Conservation (phyloP, 2,113 vertebrate genomes). For the Prunella himalayana region DNA sequence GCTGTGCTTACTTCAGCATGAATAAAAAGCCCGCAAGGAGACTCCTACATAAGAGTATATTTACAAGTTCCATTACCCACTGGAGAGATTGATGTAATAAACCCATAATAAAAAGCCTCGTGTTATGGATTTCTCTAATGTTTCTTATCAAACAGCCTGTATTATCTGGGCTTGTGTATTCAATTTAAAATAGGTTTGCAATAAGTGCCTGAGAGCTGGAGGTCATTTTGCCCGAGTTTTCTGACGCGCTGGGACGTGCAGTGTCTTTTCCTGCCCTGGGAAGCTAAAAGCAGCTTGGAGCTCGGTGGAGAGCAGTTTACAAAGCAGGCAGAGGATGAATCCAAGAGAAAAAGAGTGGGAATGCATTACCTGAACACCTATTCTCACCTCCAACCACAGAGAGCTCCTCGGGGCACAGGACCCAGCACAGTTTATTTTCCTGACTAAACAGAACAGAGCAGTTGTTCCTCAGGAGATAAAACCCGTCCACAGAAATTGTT, state of each 20-base stretch:
- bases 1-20: constrained; percentile 87
- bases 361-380: not conserved
- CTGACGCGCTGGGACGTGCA: not conserved
- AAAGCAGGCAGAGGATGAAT: not conserved
- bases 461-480: not conserved
- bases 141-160: constrained; percentile 69
- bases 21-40: constrained; percentile 80
- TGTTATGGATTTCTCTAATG: constrained; percentile 76
- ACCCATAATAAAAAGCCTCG: constrained; percentile 71
- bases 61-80: constrained; percentile 78
- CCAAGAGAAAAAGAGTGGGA: not conserved
- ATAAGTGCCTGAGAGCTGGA: constrained; percentile 61
- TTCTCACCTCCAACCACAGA: not conserved
- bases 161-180: constrained; percentile 68
- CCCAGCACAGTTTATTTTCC: not conserved
- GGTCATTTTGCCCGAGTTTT: constrained; percentile 51
- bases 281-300: constrained; percentile 2
- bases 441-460: not conserved
- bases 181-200: constrained; percentile 71
- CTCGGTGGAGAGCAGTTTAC: not conserved
- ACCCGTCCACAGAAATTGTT: not conserved
- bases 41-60: constrained; percentile 68
- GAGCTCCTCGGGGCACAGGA: not conserved
- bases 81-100: constrained; percentile 75
- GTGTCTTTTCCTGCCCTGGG: not conserved